These are phyloP conservation scores for Cinara cedri DNA, from an alignment of 2,888 invertebrate genomes.

Conservation along the genomic window DNA sequence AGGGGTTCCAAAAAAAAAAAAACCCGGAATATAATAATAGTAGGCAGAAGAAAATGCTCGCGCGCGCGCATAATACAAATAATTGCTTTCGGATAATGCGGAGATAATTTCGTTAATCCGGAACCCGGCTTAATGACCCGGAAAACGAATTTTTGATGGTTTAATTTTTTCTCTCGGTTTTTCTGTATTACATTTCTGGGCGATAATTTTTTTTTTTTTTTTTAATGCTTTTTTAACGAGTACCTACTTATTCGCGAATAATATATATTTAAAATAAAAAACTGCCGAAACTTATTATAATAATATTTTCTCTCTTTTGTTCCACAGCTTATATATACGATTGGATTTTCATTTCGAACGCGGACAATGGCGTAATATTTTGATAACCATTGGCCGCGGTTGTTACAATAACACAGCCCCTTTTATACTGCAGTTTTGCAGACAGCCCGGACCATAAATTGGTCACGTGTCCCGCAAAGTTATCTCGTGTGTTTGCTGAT, in stretches of 20 bases:
- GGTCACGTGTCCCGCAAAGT: conserved; percentile 37
- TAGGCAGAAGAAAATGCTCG: background rate
- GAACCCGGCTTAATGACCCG: conserved; percentile 30
- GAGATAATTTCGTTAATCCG: conserved; percentile 29
- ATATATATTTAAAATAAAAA: too few species aligned
- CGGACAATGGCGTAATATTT: background rate
- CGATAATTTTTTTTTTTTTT: background rate
- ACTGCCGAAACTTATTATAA: too few species aligned
- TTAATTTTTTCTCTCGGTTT: conserved; percentile 1
- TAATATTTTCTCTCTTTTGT: background rate
- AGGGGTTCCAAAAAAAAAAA: conserved; percentile 40
- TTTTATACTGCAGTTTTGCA: background rate
- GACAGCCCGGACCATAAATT: conserved; percentile 19
- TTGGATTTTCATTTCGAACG: background rate
- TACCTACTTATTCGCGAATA: background rate
- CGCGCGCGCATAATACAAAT: conserved; percentile 1
- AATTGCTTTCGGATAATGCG: conserved; percentile 21
- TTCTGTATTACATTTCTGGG: background rate
- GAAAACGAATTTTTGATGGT: conserved; percentile 34
- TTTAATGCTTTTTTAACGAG: conserved; percentile 18
- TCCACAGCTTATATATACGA: too few species aligned
- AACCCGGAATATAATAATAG: background rate
- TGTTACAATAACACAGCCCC: background rate
- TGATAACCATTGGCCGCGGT: conserved; percentile 26
- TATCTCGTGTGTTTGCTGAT: conserved; percentile 38